Base-by-base conservation (phyloP, 2,888 invertebrate genomes). In the Lasioglossum morio region DNA sequence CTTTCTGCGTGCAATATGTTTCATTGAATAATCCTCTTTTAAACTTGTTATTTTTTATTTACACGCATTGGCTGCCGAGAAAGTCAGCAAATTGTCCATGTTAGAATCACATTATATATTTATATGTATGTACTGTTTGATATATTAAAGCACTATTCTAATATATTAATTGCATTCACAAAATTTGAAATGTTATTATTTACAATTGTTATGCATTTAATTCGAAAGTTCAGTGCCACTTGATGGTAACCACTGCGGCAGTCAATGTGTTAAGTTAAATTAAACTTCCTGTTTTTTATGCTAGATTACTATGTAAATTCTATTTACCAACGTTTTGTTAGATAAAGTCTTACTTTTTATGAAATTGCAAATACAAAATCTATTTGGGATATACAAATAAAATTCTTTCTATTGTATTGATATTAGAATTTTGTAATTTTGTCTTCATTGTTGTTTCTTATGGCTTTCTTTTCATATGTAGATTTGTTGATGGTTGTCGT, bases 401-500 rank as follows among this genome's bases (percentile, higher is more conserved):
- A 70, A 40, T 40, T 37, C 4, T 23, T 30, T 66, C 23, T 48
- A 43, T 53, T 30, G 3, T 10, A 75, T 34, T 48, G 16, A 30
- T 16, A n/a, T 60, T 69, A 37, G 12, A 63, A 60, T 77, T 72
- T 72, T 80, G 23, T 63, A 63, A 60, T 77, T 72, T 72, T 80
- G 19, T 57, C 16, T 79, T 74, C 63, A 85, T 74, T 73, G 40
- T 88, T 86, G 48, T 90, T 85, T 79, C 81, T 86, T 81, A 87
- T 75, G 72, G 81, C 40, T 77, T 87, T 89, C 81, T 83, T 77
- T 87, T 84, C 82, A 85, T 70, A 74, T 80, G 84, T 89, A 90
- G 90, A 88, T 87, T 86, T 86, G 81, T 88, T 88, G 77, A 87
- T 77, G 81, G 83, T 90, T 89, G 40, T 12, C 2, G 75, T 78